Conservation (phyloP, 2,797 vertebrate genomes). For the Schizopygopsis malacanthus region DNA sequence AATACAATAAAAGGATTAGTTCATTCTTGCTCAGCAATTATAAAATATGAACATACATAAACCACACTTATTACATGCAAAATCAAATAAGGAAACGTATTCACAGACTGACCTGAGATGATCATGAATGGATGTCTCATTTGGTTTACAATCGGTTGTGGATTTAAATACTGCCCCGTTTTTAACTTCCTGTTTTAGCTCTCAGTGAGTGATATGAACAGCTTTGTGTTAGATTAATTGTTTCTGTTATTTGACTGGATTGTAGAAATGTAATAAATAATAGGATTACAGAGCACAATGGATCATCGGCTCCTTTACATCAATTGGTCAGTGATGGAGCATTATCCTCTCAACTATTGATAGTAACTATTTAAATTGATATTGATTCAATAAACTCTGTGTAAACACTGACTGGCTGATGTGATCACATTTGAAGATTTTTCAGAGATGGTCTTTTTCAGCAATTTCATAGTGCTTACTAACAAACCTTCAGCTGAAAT, state of each 20-base stretch:
- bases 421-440: background rate
- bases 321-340: background rate
- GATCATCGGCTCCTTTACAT: background rate
- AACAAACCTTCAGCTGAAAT: background rate
- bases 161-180: slow-evolving; percentile 1
- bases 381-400: background rate
- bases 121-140: background rate
- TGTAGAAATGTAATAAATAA: background rate
- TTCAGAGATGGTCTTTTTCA: background rate
- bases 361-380: background rate
- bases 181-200: background rate
- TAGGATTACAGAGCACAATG: no score
- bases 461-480: background rate
- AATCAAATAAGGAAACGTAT: background rate
- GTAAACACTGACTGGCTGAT: background rate
- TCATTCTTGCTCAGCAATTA: background rate
- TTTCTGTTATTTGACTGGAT: slow-evolving; percentile 1
- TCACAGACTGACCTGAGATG: background rate
- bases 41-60: background rate
- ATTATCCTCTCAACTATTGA: background rate
- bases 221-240: background rate
- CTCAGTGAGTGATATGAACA: background rate
- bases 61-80: background rate
- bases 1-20: background rate
- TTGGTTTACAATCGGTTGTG: background rate